Evolutionary conservation across 1,140 invertebrate genomes (phyloP).

Genomic region (Cydia splendana): DNA sequence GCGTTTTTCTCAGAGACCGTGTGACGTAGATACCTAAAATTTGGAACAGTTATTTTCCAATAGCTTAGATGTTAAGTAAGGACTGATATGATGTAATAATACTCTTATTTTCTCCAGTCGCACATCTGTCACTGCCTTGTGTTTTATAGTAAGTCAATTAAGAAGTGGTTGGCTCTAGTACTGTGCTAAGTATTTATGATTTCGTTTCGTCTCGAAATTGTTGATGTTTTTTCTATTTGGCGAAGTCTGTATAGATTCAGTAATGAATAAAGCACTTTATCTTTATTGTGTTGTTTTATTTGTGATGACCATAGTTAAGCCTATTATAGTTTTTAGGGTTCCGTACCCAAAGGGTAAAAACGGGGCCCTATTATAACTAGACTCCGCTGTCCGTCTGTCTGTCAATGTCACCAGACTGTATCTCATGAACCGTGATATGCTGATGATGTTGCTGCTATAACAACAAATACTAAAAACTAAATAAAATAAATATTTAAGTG

Average conservation of each 20-base stretch:
- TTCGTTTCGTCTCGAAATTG: slow-evolving; percentile 56
- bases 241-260: slow-evolving; percentile 69
- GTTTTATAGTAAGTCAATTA: slow-evolving; percentile 50
- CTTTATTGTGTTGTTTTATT: slow-evolving; percentile 57
- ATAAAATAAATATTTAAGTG: too few species aligned
- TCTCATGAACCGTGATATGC: too few species aligned
- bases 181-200: slow-evolving; percentile 39
- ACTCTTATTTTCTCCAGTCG: slow-evolving; percentile 45
- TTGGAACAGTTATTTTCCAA: neutral
- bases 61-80: slow-evolving; percentile 65
- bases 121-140: slow-evolving; percentile 50
- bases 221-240: slow-evolving; percentile 70
- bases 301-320: neutral
- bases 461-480: too few species aligned
- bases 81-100: slow-evolving; percentile 66
- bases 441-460: too few species aligned
- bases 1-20: too few species aligned
- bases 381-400: too few species aligned
- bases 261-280: slow-evolving; percentile 73
- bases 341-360: too few species aligned
- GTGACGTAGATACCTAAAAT: too few species aligned
- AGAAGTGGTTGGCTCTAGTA: slow-evolving; percentile 39
- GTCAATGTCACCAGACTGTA: too few species aligned
- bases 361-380: too few species aligned
- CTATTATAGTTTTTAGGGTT: neutral